phyloP scores from a whole-genome alignment of 2,888 invertebrate species.

The Cataglyphis rosenhaueri region DNA sequence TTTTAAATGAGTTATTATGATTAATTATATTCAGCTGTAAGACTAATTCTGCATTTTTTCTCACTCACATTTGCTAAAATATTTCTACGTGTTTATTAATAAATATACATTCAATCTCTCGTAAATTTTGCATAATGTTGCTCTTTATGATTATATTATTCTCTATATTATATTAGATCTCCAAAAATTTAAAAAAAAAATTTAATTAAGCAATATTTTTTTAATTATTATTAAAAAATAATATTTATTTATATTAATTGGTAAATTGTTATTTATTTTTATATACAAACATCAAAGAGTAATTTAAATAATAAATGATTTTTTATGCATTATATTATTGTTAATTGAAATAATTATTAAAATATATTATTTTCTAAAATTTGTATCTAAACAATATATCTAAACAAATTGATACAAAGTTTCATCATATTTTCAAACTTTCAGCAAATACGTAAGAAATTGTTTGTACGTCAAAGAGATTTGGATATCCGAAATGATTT shows the following conservation, averaged over 20 bases:
- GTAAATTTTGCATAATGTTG: background rate
- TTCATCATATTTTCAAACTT: background rate
- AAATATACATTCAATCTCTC: constrained; percentile 11
- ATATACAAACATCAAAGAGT: background rate
- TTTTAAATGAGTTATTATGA: background rate
- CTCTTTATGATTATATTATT: background rate
- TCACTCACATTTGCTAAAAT: constrained; percentile 8
- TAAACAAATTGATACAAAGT: background rate
- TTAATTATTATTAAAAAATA: background rate
- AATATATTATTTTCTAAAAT: background rate
- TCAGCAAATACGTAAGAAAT: background rate
- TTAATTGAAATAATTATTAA: background rate
- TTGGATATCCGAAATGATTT: background rate
- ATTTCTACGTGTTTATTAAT: background rate
- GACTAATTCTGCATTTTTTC: constrained; percentile 35
- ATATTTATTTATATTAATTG: constrained; percentile 3
- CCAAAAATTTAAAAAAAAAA: background rate
- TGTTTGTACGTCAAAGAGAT: background rate
- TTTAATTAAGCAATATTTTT: background rate
- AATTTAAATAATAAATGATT: background rate
- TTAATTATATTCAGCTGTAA: constrained; percentile 14
- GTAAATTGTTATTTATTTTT: background rate
- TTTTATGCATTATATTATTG: background rate
- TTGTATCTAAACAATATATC: background rate
- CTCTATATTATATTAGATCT: background rate